These are phyloP conservation scores for Anagyrus pseudococci DNA, from an alignment of 2,888 invertebrate species.

Conservation along the genomic window DNA sequence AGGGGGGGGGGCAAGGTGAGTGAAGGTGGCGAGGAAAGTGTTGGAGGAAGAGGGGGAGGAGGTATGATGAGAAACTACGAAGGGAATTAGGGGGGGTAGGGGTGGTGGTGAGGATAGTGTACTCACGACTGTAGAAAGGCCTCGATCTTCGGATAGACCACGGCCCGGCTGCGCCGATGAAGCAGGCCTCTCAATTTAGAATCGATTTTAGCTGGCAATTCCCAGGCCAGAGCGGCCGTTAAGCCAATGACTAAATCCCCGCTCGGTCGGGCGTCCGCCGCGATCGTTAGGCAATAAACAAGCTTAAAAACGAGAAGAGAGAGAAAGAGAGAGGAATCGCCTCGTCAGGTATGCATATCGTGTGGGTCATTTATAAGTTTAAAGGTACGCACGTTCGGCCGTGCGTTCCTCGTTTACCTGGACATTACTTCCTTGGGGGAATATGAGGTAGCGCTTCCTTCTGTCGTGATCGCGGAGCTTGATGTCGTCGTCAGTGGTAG, in stretches of 20 bases:
- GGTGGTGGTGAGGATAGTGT: slow-evolving; percentile 4
- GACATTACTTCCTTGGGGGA: slow-evolving; percentile 70
- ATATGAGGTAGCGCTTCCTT: slow-evolving; percentile 66
- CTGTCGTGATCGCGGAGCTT: no score
- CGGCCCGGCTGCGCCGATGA: slow-evolving; percentile 69
- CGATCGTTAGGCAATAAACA: slow-evolving; percentile 70
- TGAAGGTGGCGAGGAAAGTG: no score
- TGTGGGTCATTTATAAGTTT: slow-evolving; percentile 22
- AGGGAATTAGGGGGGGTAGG: background rate
- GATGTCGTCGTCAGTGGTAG: background rate
- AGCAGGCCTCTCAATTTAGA: slow-evolving; percentile 54
- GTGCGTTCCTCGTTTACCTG: slow-evolving; percentile 63
- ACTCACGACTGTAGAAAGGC: slow-evolving; percentile 71
- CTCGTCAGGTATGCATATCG: background rate
- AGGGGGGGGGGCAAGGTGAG: no score
- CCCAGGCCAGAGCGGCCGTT: slow-evolving; percentile 80
- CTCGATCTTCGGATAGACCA: slow-evolving; percentile 70
- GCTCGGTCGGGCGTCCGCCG: slow-evolving; percentile 62
- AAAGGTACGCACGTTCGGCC: slow-evolving; percentile 4
- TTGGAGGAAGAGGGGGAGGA: background rate
- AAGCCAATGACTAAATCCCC: slow-evolving; percentile 73
- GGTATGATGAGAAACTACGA: background rate
- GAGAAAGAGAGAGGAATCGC: no score
- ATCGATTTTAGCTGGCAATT: slow-evolving; percentile 67
- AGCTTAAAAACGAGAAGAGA: no score